Evolutionary conservation across 2,797 vertebrate genomes (phyloP).

Genomic region (Austrolebias charrua): DNA sequence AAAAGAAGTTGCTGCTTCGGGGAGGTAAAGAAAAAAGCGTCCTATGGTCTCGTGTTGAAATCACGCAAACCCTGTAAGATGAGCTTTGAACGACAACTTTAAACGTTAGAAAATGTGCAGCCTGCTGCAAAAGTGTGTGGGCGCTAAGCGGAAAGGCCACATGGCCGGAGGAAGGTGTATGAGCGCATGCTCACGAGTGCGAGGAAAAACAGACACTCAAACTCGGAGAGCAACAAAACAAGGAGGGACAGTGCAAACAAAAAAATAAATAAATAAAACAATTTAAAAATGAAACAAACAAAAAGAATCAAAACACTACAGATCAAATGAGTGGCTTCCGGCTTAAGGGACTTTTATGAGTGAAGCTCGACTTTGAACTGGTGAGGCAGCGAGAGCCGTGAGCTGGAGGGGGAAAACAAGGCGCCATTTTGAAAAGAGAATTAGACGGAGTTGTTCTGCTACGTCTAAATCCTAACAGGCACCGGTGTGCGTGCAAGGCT

Average conservation of each 20-base stretch:
- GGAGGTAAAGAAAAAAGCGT: conserved; percentile 3
- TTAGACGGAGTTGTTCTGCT: conserved; percentile 68
- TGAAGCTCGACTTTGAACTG: conserved; percentile 68
- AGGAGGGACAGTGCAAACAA: conserved; percentile 30
- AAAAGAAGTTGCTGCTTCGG: conserved; percentile 47
- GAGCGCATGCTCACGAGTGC: conserved; percentile 29
- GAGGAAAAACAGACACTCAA: conserved; percentile 41
- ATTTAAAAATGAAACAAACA: not conserved
- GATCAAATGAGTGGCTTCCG: conserved; percentile 35
- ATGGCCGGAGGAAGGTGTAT: conserved; percentile 46
- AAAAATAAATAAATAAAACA: conserved; percentile 21
- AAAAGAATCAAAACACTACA: conserved; percentile 36
- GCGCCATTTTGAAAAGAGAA: conserved; percentile 79
- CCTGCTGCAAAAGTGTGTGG: conserved; percentile 27
- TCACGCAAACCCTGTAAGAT: conserved; percentile 9
- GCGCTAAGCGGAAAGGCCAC: conserved; percentile 50
- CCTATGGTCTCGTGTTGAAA: conserved; percentile 16
- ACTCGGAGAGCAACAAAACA: conserved; percentile 42
- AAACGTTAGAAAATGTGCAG: conserved; percentile 41
- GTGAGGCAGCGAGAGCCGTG: conserved; percentile 63
- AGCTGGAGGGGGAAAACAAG: conserved; percentile 73
- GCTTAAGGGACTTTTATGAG: conserved; percentile 50
- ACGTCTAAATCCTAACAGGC: conserved; percentile 60
- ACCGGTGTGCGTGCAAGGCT: conserved; percentile 53
- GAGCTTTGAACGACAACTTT: conserved; percentile 33